Conservation (phyloP, 2,113 vertebrate genomes). For the Colinus virginianus region DNA sequence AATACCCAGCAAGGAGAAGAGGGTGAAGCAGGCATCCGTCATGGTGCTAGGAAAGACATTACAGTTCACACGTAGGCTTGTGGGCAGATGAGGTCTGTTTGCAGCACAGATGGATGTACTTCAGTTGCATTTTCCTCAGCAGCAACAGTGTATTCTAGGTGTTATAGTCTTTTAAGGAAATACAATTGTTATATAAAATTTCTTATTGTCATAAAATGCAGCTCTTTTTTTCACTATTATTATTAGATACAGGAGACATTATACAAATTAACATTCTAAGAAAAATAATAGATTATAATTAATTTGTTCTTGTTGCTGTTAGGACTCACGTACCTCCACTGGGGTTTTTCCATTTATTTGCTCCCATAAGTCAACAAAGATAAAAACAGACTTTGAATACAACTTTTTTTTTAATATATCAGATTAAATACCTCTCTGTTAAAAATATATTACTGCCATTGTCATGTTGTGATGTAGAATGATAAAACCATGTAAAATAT, state of each 20-base stretch:
- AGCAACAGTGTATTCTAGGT: not conserved
- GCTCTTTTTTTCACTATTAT: not conserved
- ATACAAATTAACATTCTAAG: not conserved
- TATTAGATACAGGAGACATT: not conserved
- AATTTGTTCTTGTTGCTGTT: not conserved
- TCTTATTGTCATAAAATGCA: not conserved
- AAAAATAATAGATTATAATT: not conserved
- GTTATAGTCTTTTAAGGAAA: not conserved
- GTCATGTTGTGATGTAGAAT: fast-evolving
- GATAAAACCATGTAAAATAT: not conserved
- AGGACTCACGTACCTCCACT: not conserved
- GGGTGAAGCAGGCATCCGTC: not conserved
- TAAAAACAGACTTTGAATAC: not conserved
- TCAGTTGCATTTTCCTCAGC: not conserved
- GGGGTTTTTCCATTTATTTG: not conserved
- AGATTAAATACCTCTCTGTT: not conserved
- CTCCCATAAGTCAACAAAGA: not conserved
- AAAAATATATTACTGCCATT: not conserved
- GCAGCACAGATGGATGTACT: not conserved
- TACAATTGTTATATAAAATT: not conserved
- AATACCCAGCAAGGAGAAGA: not conserved
- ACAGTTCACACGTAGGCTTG: not conserved
- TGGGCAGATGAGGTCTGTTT: not conserved
- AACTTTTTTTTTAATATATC: not conserved
- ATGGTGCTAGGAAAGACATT: not conserved